Evolutionary conservation across 2,888 invertebrate genomes (phyloP).

Genomic region (Ptilodon capucinus): DNA sequence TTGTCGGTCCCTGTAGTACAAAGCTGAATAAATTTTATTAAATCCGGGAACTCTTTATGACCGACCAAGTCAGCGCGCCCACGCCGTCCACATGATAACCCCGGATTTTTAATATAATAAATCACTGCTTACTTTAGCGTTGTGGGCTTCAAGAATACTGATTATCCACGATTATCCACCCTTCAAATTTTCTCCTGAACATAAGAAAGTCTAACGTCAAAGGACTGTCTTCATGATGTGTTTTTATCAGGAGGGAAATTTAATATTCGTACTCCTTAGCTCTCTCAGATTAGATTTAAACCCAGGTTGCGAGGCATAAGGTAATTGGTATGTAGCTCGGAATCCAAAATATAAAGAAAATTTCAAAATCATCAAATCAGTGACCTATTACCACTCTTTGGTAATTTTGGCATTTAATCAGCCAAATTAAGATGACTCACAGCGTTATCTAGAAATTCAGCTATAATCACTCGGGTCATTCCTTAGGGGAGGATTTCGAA

Average conservation of each 20-base stretch:
- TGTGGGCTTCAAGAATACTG: slow-evolving; percentile 39
- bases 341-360: too few relatives aligned
- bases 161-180: slow-evolving; percentile 39
- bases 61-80: slow-evolving; percentile 64
- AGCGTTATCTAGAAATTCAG: too few relatives aligned
- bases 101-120: slow-evolving; percentile 69
- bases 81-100: slow-evolving; percentile 52
- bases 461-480: too few relatives aligned
- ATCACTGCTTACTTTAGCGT: slow-evolving; percentile 54
- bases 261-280: too few relatives aligned
- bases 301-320: too few relatives aligned
- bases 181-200: slow-evolving; percentile 29
- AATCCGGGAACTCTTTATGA: slow-evolving; percentile 76
- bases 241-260: slow-evolving; percentile 18
- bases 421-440: too few relatives aligned
- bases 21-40: slow-evolving; percentile 79
- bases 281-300: too few relatives aligned
- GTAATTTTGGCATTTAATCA: too few relatives aligned
- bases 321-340: too few relatives aligned
- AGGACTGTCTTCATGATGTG: slow-evolving; percentile 21
- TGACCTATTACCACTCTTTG: too few relatives aligned
- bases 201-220: slow-evolving; percentile 28
- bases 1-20: slow-evolving; percentile 73
- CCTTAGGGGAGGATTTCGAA: too few relatives aligned
- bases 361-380: too few relatives aligned